These are phyloP conservation scores for Dreissena rostriformis DNA, from an alignment of 1,140 invertebrate genomes.

Conservation along the genomic window DNA sequence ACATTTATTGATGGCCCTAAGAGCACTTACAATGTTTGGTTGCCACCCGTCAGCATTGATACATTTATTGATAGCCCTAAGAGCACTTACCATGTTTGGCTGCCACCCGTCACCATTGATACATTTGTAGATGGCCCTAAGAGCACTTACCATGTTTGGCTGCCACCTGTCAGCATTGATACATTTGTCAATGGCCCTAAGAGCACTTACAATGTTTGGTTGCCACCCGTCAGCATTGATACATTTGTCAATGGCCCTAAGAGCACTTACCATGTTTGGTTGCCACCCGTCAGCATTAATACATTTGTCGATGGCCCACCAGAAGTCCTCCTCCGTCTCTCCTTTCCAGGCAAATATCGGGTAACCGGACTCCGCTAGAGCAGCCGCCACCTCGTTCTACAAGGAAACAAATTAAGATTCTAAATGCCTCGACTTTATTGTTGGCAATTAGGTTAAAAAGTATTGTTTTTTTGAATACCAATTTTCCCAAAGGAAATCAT, in stretches of 20 bases:
- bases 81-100: constrained; percentile 93
- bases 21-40: too few species aligned
- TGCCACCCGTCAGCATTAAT: constrained; percentile 95
- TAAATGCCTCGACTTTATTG: too few species aligned
- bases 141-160: constrained; percentile 93
- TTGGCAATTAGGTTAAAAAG: too few species aligned
- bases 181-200: constrained; percentile 96
- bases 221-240: constrained; percentile 95
- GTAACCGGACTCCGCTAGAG: constrained; percentile 93
- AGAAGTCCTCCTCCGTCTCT: constrained; percentile 98
- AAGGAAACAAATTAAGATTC: constrained; percentile 43
- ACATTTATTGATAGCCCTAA: too few species aligned
- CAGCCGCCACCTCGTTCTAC: constrained; percentile 98
- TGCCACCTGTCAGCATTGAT: constrained; percentile 96
- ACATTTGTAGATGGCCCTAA: constrained; percentile 97
- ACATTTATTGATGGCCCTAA: too few species aligned
- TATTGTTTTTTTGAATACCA: too few species aligned
- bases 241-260: constrained; percentile 96
- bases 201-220: constrained; percentile 90
- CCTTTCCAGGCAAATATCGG: constrained; percentile 97
- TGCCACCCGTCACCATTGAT: constrained; percentile 96
- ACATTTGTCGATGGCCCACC: constrained; percentile 99
- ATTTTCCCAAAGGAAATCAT: too few species aligned
- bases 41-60: too few species aligned
- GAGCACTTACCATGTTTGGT: constrained; percentile 90